phyloP scores from a whole-genome alignment of 2,797 vertebrate species.

The Iguana delicatissima region DNA sequence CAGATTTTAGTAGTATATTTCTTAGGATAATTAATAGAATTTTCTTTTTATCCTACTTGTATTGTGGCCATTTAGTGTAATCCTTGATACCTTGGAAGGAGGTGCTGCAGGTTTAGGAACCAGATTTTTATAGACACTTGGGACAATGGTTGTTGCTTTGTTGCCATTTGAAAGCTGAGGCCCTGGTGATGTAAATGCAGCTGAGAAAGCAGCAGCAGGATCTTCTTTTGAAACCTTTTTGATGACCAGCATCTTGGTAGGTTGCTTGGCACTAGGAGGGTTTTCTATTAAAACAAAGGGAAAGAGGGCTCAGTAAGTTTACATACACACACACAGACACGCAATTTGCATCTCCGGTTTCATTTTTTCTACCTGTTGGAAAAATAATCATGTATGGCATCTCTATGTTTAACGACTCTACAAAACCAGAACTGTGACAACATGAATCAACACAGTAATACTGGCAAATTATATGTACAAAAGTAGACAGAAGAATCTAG shows the following conservation, averaged over 20 bases:
- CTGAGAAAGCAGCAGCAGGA: slow-evolving; percentile 93
- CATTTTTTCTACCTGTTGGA: slow-evolving; percentile 6
- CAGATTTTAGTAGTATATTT: neutral
- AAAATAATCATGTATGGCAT: neutral
- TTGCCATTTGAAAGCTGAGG: slow-evolving; percentile 92
- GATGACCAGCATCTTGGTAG: slow-evolving; percentile 99
- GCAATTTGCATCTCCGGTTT: neutral
- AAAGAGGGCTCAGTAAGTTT: slow-evolving; percentile 35
- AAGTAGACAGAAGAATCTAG: too few species aligned
- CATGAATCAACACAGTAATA: too few species aligned
- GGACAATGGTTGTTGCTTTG: slow-evolving; percentile 91
- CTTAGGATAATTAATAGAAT: neutral
- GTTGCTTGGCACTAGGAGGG: slow-evolving; percentile 98
- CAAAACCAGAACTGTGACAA: too few species aligned
- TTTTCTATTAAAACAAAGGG: slow-evolving; percentile 87
- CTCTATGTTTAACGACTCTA: neutral
- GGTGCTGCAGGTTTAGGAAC: slow-evolving; percentile 96
- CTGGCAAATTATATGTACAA: too few species aligned
- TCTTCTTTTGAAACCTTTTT: slow-evolving; percentile 99
- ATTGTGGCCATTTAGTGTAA: slow-evolving; percentile 14
- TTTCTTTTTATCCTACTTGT: neutral
- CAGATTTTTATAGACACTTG: slow-evolving; percentile 99
- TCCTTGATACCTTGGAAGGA: slow-evolving; percentile 90
- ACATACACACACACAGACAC: neutral
- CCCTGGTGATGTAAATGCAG: slow-evolving; percentile 93